These are phyloP conservation scores for Limosa lapponica DNA, from an alignment of 2,797 vertebrate species.

Conservation along the genomic window DNA sequence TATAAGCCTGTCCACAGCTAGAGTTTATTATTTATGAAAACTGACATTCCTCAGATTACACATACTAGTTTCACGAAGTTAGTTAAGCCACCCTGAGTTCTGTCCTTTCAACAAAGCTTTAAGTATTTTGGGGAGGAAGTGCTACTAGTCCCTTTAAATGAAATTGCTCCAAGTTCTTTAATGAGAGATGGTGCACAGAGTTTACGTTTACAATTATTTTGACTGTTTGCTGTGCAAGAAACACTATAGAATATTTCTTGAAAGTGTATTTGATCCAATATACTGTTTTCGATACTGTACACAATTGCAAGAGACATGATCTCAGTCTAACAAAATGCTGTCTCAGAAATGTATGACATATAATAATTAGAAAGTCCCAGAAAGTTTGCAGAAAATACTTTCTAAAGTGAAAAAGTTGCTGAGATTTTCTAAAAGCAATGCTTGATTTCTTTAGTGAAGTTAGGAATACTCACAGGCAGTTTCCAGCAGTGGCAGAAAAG, in stretches of 20 bases:
- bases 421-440: neutral
- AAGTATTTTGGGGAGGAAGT: neutral
- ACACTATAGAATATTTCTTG: neutral
- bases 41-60: fast-evolving
- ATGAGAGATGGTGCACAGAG: neutral
- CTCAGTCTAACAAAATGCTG: neutral
- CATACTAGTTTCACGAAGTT: neutral
- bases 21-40: neutral
- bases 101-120: neutral
- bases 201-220: neutral
- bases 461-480: constrained; percentile 87
- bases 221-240: neutral
- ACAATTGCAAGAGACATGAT: neutral
- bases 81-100: neutral
- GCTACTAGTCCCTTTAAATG: neutral
- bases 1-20: neutral
- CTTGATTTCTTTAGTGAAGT: neutral
- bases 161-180: neutral
- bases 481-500: constrained; percentile 93
- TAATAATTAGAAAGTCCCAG: neutral
- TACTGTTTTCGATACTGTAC: neutral
- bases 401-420: neutral
- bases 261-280: too few relatives aligned
- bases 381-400: neutral
- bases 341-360: neutral